Evolutionary conservation across 1,140 invertebrate species (phyloP), one percentile per base, ranked within the genome.

Genomic region (Aphaenogaster ashmeadi): DNA sequence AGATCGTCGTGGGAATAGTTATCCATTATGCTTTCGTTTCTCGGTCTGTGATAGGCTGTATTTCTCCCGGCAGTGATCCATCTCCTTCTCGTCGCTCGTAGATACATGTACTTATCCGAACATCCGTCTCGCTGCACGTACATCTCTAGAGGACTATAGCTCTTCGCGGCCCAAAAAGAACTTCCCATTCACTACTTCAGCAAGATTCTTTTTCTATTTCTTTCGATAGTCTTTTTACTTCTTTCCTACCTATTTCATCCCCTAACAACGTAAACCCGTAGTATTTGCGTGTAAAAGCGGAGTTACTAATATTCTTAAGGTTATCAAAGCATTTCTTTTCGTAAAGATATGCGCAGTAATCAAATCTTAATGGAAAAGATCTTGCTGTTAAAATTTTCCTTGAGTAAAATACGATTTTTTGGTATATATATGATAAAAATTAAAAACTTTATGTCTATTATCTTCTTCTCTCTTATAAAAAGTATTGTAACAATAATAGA

Each of bases 71-170:
- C 27, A 44, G 50, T 27, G 15, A 75, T 56, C 33, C 38, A 50
- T 58, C 47, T 77, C 69, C 72, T 41, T 72, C 64, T 80, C 80
- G 54, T 72, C 54, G 52, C 54, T 60, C 36, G 72, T 64, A 58
- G 50, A 56, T 60, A 71, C 85, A 50, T 78, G 47, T 64, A 54
- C 56, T 36, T 84, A 81, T 44, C 60, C 15, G 77, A 67, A 60
- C 52, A 67, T 77, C 71, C 87, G 77, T 74, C 71, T 77, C 83
- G n/a, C 18, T 77, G 64, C 27, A 56, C 54, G 80, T 83, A 62
- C 88, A 89, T 89, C 88, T 87, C 83, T 44, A 36, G 83, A 89
- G 83, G 52, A 86, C 33, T 72, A 88, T 86, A 74, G 67, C 77
- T 87, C 89, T 87, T 79, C 62, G 41, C 74, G 44, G 41, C 21